Evolutionary conservation across 2,797 vertebrate species (phyloP).

Genomic region (Sebastes diaconus): DNA sequence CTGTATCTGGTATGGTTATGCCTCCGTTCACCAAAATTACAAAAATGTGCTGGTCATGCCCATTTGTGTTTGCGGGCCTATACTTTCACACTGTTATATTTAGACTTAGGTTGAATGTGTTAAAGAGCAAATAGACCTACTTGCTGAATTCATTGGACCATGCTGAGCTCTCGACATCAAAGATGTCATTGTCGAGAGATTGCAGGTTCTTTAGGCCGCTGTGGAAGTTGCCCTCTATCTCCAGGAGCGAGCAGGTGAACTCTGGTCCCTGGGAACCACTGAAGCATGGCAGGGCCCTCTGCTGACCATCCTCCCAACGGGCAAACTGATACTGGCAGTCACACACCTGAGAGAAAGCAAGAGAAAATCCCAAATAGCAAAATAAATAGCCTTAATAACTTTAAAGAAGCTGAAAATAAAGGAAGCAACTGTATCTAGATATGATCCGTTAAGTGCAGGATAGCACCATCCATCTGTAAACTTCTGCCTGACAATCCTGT

Average conservation of each 20-base stretch:
- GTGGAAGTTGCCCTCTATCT: constrained; percentile 85
- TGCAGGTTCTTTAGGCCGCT: constrained; percentile 77
- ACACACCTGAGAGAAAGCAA: constrained; percentile 81
- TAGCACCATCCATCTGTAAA: background rate
- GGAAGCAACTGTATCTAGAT: background rate
- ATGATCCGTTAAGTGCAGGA: background rate
- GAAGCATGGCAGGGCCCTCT: constrained; percentile 84
- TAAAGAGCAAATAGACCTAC: constrained; percentile 58
- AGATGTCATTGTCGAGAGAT: constrained; percentile 74
- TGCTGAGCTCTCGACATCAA: constrained; percentile 83
- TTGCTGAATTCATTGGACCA: constrained; percentile 87
- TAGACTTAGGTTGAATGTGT: background rate
- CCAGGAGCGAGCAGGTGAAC: constrained; percentile 78
- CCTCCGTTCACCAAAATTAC: background rate
- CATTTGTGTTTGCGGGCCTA: too few species aligned
- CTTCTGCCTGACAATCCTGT: background rate
- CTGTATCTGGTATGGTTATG: background rate
- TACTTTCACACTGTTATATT: background rate
- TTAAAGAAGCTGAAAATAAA: background rate
- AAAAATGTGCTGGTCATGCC: background rate
- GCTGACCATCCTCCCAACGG: constrained; percentile 86
- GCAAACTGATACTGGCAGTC: constrained; percentile 90
- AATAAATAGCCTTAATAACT: background rate
- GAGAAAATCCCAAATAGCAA: background rate
- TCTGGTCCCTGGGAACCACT: constrained; percentile 80